Percentiles rank a stretch among this genome's conserved stretches.
Conservation (phyloP, 2,113 vertebrate genomes). For the Bothrops jararaca region DNA sequence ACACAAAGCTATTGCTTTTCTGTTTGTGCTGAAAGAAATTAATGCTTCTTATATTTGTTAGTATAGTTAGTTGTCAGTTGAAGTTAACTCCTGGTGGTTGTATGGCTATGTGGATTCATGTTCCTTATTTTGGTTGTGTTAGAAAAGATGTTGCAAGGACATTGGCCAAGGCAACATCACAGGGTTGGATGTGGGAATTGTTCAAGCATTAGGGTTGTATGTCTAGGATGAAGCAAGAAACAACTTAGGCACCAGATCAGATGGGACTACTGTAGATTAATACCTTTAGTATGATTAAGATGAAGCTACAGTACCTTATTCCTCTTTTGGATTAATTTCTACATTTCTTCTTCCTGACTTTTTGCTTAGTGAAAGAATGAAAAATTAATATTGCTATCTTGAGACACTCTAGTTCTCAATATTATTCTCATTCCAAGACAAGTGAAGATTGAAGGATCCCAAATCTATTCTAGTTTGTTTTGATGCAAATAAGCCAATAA, state of each 20-base stretch:
- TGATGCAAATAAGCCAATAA: background rate
- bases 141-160: background rate
- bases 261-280: background rate
- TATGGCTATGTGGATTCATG: background rate
- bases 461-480: slow-evolving; percentile 24
- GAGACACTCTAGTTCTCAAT: background rate
- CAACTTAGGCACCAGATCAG: background rate
- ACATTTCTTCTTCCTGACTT: background rate
- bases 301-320: background rate
- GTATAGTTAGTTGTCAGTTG: background rate
- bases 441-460: slow-evolving; percentile 29
- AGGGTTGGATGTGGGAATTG: background rate
- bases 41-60: background rate
- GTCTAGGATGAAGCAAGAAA: background rate
- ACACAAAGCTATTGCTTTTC: background rate
- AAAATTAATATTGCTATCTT: background rate
- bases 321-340: background rate
- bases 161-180: background rate
- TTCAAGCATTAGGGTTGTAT: background rate
- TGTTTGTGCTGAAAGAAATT: slow-evolving; percentile 15
- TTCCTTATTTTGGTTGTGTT: background rate
- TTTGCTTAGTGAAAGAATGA: background rate
- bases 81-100: background rate
- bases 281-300: background rate
- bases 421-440: slow-evolving; percentile 12